Conservation (phyloP, 2,888 invertebrate genomes). For the Drosophila picticornis region DNA sequence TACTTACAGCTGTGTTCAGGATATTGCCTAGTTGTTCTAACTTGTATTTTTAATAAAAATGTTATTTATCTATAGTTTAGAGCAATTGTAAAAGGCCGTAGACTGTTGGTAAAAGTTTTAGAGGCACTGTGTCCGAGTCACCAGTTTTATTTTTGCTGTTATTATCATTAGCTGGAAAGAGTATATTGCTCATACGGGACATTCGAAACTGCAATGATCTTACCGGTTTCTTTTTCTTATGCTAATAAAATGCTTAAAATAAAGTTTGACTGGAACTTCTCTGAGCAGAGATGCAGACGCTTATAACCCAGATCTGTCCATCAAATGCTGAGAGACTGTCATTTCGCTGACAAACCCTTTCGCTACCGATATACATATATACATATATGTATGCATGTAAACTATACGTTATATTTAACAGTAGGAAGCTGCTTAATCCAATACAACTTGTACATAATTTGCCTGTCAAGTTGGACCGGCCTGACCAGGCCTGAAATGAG, state of each 20-base stretch:
- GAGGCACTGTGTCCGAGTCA: background rate
- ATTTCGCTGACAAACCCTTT: constrained; percentile 46
- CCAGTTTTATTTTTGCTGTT: background rate
- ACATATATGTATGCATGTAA: background rate
- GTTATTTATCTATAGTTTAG: background rate
- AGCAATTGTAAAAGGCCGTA: background rate
- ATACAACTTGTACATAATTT: constrained; percentile 53
- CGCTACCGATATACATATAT: constrained; percentile 41
- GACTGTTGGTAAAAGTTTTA: background rate
- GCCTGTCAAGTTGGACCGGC: constrained; percentile 43
- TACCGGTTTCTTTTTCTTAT: constrained; percentile 6
- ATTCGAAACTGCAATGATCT: background rate
- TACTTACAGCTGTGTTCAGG: background rate
- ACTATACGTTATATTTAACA: constrained; percentile 12
- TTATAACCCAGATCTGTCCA: constrained; percentile 67
- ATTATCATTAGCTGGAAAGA: background rate
- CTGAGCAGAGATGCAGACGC: constrained; percentile 25
- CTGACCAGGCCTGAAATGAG: constrained; percentile 21
- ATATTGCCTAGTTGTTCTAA: background rate
- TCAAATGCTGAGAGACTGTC: constrained; percentile 46
- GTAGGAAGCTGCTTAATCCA: constrained; percentile 39
- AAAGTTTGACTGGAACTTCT: constrained; percentile 11
- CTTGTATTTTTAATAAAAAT: background rate
- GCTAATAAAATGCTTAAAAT: constrained; percentile 23
- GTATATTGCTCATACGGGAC: background rate